phyloP scores from a whole-genome alignment of 2,797 vertebrate genomes.

The Chelonia mydas region DNA sequence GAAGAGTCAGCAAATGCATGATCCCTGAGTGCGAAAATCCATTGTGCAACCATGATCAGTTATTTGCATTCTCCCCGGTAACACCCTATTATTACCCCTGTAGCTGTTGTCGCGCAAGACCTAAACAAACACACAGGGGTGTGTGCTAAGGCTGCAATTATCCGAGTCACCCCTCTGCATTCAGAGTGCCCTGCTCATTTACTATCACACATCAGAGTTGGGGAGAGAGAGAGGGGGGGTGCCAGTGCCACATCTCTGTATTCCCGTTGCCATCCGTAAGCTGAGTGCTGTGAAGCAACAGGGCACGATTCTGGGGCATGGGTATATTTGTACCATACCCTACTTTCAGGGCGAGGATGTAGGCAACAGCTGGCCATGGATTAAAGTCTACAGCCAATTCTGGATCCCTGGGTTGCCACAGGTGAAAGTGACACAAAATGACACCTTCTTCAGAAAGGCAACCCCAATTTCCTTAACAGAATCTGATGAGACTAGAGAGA shows the following conservation, averaged over 20 bases:
- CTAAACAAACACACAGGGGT: not conserved
- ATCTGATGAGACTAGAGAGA: not conserved
- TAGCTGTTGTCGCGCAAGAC: not conserved
- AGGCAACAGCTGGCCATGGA: not conserved
- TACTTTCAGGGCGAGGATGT: not conserved
- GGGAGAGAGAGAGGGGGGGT: not conserved
- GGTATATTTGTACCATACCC: not conserved
- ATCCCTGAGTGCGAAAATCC: not conserved
- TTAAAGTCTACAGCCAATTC: not conserved
- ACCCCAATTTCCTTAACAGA: not conserved
- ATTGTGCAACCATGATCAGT: too few relatives aligned
- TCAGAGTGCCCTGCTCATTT: not conserved
- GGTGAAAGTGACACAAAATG: not conserved
- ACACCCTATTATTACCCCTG: not conserved
- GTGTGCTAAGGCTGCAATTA: not conserved
- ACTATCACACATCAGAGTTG: not conserved
- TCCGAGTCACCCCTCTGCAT: not conserved
- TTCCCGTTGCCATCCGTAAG: not conserved
- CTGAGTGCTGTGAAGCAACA: not conserved
- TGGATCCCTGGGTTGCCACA: not conserved
- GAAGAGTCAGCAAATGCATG: not conserved
- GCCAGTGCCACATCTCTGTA: not conserved
- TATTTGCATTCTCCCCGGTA: not conserved
- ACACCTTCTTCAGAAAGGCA: not conserved
- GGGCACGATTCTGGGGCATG: not conserved